Conservation (phyloP, 1,140 invertebrate genomes). For the Camponotus pennsylvanicus region DNA sequence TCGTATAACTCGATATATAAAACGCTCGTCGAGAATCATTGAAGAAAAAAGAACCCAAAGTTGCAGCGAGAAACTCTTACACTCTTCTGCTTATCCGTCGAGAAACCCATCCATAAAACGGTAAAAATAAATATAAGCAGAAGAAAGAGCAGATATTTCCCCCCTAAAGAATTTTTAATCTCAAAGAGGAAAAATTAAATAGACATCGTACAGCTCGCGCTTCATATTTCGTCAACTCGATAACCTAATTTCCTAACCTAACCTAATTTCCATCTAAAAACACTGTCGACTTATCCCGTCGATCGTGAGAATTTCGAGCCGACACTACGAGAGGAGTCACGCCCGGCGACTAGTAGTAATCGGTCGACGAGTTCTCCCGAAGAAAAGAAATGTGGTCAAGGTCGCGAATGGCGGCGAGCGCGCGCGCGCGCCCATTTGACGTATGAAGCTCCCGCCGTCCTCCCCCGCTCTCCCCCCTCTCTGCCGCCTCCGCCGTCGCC, state of each 20-base stretch:
- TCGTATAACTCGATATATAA: not conserved
- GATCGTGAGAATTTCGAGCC: constrained; percentile 48
- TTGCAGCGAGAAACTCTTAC: not conserved
- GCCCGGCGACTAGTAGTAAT: constrained; percentile 41
- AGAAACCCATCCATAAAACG: not conserved
- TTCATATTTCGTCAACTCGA: no score
- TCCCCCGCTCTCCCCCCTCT: not conserved
- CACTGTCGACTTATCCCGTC: constrained; percentile 42
- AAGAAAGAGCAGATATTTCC: no score
- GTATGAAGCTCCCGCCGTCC: constrained; percentile 57
- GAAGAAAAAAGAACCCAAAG: not conserved
- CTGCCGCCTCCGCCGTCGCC: constrained; percentile 9
- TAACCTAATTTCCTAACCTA: no score
- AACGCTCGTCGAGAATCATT: not conserved
- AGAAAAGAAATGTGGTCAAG: constrained; percentile 74
- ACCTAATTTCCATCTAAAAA: constrained; percentile 38
- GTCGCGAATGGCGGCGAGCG: constrained; percentile 57
- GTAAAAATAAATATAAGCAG: no score
- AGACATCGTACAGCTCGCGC: not conserved
- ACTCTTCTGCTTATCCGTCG: not conserved
- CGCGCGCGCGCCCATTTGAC: constrained; percentile 62
- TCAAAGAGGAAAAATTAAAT: not conserved
- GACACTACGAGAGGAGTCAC: constrained; percentile 32
- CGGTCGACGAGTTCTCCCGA: constrained; percentile 55
- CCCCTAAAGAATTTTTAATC: no score